phyloP scores from a whole-genome alignment of 2,113 vertebrate species.

The Gavia stellata region DNA sequence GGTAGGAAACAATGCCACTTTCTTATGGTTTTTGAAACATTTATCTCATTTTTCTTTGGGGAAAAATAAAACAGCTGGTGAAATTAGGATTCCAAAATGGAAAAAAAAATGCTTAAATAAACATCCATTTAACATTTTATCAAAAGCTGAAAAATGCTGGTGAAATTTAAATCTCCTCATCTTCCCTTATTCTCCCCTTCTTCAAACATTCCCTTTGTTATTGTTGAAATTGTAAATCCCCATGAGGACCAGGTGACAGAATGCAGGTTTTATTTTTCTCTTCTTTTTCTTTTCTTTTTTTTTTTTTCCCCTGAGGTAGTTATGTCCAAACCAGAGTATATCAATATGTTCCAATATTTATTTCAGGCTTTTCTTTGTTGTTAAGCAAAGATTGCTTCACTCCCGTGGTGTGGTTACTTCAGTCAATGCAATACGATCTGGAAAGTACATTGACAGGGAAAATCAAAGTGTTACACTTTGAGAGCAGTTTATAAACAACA shows the following conservation, averaged over 20 bases:
- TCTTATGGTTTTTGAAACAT: neutral
- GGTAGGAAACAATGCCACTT: constrained; percentile 3
- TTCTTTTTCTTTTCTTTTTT: neutral
- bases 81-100: constrained; percentile 36
- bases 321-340: neutral
- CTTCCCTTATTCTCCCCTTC: neutral
- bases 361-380: constrained; percentile 5
- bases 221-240: neutral
- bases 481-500: neutral
- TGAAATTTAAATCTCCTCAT: neutral
- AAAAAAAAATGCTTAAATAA: neutral
- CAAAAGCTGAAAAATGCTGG: neutral
- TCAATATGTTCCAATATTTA: constrained; percentile 1
- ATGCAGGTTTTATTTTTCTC: neutral
- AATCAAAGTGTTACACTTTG: neutral
- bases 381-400: neutral
- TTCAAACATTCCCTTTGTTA: neutral
- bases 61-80: constrained; percentile 11
- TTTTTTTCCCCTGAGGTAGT: neutral
- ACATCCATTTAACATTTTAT: constrained; percentile 23
- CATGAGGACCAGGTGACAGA: neutral
- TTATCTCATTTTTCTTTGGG: neutral
- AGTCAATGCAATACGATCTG: neutral
- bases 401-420: neutral
- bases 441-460: neutral